Base-by-base conservation (phyloP, 1,140 invertebrate species). In the Aphaenogaster ashmeadi region DNA sequence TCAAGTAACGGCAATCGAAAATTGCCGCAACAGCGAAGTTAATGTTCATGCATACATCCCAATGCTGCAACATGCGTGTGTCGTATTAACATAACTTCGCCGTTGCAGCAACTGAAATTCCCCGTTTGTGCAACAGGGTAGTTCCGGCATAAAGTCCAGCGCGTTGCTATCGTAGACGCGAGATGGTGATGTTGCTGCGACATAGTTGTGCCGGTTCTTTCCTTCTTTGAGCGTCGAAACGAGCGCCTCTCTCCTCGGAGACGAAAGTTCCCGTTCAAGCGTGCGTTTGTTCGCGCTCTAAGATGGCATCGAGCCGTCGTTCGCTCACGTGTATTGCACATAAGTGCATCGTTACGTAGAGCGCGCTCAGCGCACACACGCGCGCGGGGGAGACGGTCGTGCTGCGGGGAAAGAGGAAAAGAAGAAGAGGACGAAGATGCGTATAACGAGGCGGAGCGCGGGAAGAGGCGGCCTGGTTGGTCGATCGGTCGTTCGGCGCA, bases 261-360 rank as follows among this genome's bases (percentile, higher is more conserved):
- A 72, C 69, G 80, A 74, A 58, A 60, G 54, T 84, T 60, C 58
- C 38, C 38, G 54, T 44, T 83, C 36, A 11, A 47, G 7, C 56
- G 33, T n/a, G 44, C 80, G 41, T 75, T 89, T 54, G 67, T 86
- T 87, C 75, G 84, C 71, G 58, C n/a, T 87, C 60, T 56, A 69
- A 71, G 66, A 56, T 72, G 60, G 56, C 69, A 58, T 72, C 52
- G 50, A 88, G 58, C 33, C 50, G 58, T 89, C 86, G 47, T 77
- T 38, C 50, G 27, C 33, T 67, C 62, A 47, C 52, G 44, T 54
- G 44, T 58, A 50, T 36, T 44, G 52, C 52, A 52, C 50, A 9
- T 50, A 69, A 78, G 62, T 52, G 54, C 69, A 41, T 54, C 64
- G 67, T 64, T 64, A 85, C 62, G 71, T 78, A 74, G 50, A 77